Conservation (phyloP, 2,113 vertebrate species). For the Eublepharis macularius region DNA sequence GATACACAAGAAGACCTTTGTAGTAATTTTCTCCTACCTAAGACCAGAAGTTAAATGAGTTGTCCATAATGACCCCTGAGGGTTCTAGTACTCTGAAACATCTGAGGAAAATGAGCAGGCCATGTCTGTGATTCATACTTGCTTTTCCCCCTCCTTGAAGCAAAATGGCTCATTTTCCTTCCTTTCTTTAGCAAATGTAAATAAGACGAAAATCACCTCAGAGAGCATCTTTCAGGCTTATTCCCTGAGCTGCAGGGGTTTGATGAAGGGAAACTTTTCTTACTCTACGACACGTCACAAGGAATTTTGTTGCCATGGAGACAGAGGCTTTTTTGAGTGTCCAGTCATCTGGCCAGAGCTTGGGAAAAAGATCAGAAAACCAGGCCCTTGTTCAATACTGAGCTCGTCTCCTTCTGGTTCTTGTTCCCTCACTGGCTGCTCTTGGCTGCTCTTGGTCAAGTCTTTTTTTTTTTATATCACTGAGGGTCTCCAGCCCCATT, state of each 20-base stretch:
- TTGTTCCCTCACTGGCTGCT: not conserved
- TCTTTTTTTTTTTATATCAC: not conserved
- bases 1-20: not conserved
- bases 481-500: not conserved
- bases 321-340: slow-evolving; percentile 68
- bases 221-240: slow-evolving; percentile 71
- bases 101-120: not conserved
- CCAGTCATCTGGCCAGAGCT: slow-evolving; percentile 59
- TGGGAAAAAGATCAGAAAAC: slow-evolving; percentile 48
- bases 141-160: slow-evolving; percentile 20
- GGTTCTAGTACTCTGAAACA: slow-evolving; percentile 4
- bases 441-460: no score
- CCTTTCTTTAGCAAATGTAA: slow-evolving; percentile 66
- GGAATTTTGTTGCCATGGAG: slow-evolving; percentile 77
- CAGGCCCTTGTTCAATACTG: not conserved
- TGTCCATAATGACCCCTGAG: not conserved
- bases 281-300: slow-evolving; percentile 62
- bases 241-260: slow-evolving; percentile 74
- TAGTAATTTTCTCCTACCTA: not conserved
- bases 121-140: not conserved
- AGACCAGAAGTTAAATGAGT: not conserved
- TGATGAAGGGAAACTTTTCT: slow-evolving; percentile 78
- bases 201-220: slow-evolving; percentile 62
- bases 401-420: not conserved
- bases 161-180: slow-evolving; percentile 41